A percentile compares a stretch with the other conserved stretches of the same genome.
These are phyloP conservation scores for Euclidia mi DNA, from an alignment of 2,888 invertebrate species.

Conservation along the genomic window DNA sequence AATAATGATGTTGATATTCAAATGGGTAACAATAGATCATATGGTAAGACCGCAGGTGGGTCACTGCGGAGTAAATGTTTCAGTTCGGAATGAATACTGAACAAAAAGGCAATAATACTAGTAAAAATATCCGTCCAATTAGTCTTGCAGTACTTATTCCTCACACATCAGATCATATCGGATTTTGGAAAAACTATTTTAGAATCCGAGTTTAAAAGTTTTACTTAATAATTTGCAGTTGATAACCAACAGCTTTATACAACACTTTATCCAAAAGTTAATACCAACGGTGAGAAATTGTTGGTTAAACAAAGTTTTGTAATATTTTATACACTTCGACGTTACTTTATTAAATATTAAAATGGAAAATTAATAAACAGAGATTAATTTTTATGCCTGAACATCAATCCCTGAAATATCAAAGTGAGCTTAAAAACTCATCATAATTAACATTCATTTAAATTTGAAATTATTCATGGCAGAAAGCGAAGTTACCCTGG, in stretches of 20 bases:
- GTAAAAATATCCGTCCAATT: too few relatives aligned
- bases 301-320: too few relatives aligned
- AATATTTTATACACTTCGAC: too few relatives aligned
- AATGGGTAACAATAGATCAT: not conserved
- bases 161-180: too few relatives aligned
- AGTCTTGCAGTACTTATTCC: too few relatives aligned
- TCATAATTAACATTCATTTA: constrained; percentile 87
- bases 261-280: too few relatives aligned
- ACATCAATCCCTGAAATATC: constrained; percentile 68
- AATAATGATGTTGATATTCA: not conserved
- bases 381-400: constrained; percentile 54
- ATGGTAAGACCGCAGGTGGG: not conserved
- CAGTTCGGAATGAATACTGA: not conserved
- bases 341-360: constrained; percentile 4
- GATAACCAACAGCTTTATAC: too few relatives aligned
- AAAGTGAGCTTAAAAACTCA: constrained; percentile 80
- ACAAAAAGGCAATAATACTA: too few relatives aligned
- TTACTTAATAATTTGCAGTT: too few relatives aligned
- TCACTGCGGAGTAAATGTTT: not conserved
- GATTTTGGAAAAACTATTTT: too few relatives aligned
- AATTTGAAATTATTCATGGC: constrained; percentile 86
- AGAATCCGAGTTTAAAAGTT: too few relatives aligned
- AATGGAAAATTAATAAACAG: constrained; percentile 37
- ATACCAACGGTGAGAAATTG: too few relatives aligned
- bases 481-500: constrained; percentile 81